Percentiles rank a stretch among this genome's conserved stretches.
These are phyloP conservation scores for Otolemur garnettii DNA, from an alignment of 2,113 vertebrate genomes.

Conservation along the genomic window DNA sequence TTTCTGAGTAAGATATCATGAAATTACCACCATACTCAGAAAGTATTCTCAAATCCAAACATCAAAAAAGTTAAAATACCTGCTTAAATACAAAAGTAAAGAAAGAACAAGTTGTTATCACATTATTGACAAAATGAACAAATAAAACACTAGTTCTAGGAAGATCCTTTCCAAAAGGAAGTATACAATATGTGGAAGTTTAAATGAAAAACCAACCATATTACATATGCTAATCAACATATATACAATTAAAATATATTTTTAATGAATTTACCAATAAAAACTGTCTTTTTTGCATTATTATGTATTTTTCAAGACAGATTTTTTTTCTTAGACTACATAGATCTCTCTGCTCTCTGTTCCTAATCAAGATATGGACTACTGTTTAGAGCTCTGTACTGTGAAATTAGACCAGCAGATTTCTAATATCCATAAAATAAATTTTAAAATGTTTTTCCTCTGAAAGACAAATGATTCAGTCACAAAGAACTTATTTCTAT, in stretches of 20 bases:
- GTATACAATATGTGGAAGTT: slow-evolving; percentile 42
- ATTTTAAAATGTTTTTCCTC: slow-evolving; percentile 90
- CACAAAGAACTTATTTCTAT: slow-evolving; percentile 94
- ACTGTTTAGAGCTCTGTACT: slow-evolving; percentile 91
- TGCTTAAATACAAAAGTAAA: slow-evolving; percentile 2
- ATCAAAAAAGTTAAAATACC: slow-evolving; percentile 69
- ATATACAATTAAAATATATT: slow-evolving; percentile 37
- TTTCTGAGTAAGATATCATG: slow-evolving; percentile 60
- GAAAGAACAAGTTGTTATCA: slow-evolving; percentile 60
- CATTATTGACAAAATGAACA: slow-evolving; percentile 62
- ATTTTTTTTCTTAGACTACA: slow-evolving; percentile 82
- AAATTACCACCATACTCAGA: slow-evolving; percentile 46
- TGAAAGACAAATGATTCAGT: slow-evolving; percentile 93
- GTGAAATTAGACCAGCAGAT: slow-evolving; percentile 95
- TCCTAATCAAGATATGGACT: slow-evolving; percentile 95
- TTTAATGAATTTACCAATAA: slow-evolving; percentile 67
- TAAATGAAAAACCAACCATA: slow-evolving; percentile 67
- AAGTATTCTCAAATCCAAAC: not conserved
- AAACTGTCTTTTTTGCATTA: not conserved
- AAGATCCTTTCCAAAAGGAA: slow-evolving; percentile 75
- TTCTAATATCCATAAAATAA: slow-evolving; percentile 93
- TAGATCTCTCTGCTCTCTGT: slow-evolving; percentile 86
- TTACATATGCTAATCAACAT: slow-evolving; percentile 64
- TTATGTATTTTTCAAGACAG: slow-evolving; percentile 64
- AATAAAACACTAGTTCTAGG: slow-evolving; percentile 62